These are phyloP conservation scores for Pedetes capensis DNA, from an alignment of 2,113 vertebrate genomes.

Conservation along the genomic window DNA sequence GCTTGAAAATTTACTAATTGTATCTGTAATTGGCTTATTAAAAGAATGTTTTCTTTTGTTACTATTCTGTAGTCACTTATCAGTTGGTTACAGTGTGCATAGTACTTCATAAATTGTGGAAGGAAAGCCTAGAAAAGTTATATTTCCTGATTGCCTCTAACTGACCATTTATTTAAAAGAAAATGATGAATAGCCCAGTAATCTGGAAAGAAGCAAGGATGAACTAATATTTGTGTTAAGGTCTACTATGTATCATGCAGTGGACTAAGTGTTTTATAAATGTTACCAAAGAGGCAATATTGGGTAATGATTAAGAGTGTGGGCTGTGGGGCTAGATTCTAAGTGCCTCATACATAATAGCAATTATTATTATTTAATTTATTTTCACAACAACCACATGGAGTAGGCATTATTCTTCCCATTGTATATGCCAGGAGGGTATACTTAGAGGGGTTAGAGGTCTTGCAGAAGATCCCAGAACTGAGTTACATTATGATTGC, in stretches of 20 bases:
- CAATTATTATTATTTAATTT: not conserved
- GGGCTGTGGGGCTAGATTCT: not conserved
- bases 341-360: not conserved
- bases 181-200: not conserved
- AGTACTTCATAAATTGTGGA: not conserved
- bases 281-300: not conserved
- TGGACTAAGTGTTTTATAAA: not conserved
- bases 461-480: not conserved
- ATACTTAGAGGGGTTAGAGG: not conserved
- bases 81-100: not conserved
- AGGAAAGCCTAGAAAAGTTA: not conserved
- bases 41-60: not conserved
- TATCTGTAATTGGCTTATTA: conserved; percentile 5
- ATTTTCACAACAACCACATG: not conserved
- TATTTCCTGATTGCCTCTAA: not conserved
- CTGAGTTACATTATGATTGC: conserved; percentile 1
- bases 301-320: not conserved
- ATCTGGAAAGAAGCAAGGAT: not conserved
- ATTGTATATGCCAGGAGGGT: not conserved
- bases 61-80: not conserved
- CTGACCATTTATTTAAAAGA: conserved; percentile 25
- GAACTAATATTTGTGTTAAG: not conserved
- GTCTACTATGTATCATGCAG: not conserved
- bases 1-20: not conserved
- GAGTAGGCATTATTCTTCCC: not conserved